Evolutionary conservation across 2,888 invertebrate genomes (phyloP), one percentile per base, ranked within the genome.

Genomic region (Syrista parreyssii): DNA sequence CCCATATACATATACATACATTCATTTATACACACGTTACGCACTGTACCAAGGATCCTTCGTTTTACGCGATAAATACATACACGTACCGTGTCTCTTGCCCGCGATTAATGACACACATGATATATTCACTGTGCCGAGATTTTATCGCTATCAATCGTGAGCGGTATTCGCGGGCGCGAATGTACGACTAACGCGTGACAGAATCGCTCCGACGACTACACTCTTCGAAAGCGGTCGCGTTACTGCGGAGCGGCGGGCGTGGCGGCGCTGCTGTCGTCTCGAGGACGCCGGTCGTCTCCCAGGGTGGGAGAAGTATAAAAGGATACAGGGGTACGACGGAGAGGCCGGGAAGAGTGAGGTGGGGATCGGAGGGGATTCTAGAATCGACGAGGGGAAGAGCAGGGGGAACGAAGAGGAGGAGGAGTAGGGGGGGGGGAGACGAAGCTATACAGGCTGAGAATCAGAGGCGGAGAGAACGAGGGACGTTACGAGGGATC

Each of bases 211-310:
- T 30, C 15, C 2, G 3, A 9, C 86, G 80, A 85, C 84, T 84
- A 79, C 84, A 85, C 89, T 87, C 85, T 79, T 84, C 88, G 87
- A 83, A 85, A 86, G 88, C 90, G 88, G 85, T 89, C 90, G 89
- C 89, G 87, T 89, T 88, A 90, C 91, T 89, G 89, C 89, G 86
- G 88, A 88, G 80, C 85, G 85, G 82, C 86, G 85, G 85, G 86
- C 86, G 80, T 86, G 84, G 86, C 85, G 88, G 86, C 89, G 89
- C 86, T 88, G 84, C 81, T 12, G 79, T 87, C 88, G 88, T 79
- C 79, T 73, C 76, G 68, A 68, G 75, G 68, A 75, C 75, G 75
- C 76, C 68, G 75, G 68, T 68, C 75, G 75, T 55, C 30, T 31
- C 68, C 34, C 73, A 36, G 40, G 76, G 69, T 71, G 75, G 76